Percentiles rank a stretch among this genome's conserved stretches.
These are phyloP conservation scores for Thecophora atra DNA, from an alignment of 2,888 invertebrate species.

Conservation along the genomic window DNA sequence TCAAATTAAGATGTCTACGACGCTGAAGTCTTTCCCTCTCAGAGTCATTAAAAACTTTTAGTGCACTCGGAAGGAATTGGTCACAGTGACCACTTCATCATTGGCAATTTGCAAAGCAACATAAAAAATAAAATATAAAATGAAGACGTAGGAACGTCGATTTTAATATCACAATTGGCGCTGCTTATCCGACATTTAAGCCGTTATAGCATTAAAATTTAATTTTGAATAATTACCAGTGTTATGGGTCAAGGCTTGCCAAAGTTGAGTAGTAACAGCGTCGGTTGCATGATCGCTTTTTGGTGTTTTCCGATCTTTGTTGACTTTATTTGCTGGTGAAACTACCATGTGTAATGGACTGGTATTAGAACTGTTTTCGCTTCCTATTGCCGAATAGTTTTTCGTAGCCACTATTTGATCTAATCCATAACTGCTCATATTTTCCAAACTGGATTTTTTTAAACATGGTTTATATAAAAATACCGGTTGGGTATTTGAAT, in stretches of 20 bases:
- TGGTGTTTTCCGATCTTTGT: slow-evolving; percentile 56
- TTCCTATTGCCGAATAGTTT: slow-evolving; percentile 63
- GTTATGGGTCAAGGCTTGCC: slow-evolving; percentile 66
- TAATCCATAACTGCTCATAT: background rate
- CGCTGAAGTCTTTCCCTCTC: no score
- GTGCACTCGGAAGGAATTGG: no score
- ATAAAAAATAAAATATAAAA: no score
- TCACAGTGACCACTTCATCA: no score
- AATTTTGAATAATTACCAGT: slow-evolving; percentile 56
- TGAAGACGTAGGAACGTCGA: no score
- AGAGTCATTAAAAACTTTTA: no score
- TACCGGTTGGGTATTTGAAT: slow-evolving; percentile 6
- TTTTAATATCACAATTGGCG: no score
- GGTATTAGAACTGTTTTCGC: slow-evolving; percentile 70
- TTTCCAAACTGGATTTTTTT: slow-evolving; percentile 8
- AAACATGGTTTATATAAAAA: slow-evolving; percentile 7
- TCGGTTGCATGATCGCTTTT: slow-evolving; percentile 65
- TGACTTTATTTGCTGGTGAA: slow-evolving; percentile 38
- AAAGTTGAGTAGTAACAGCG: slow-evolving; percentile 65
- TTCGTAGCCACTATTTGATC: slow-evolving; percentile 39
- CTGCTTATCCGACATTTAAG: no score
- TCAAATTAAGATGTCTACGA: no score
- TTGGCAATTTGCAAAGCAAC: no score
- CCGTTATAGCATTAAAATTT: no score
- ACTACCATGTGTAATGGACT: slow-evolving; percentile 56